Evolutionary conservation across 1,140 invertebrate genomes (phyloP).

Genomic region (Cherax destructor): DNA sequence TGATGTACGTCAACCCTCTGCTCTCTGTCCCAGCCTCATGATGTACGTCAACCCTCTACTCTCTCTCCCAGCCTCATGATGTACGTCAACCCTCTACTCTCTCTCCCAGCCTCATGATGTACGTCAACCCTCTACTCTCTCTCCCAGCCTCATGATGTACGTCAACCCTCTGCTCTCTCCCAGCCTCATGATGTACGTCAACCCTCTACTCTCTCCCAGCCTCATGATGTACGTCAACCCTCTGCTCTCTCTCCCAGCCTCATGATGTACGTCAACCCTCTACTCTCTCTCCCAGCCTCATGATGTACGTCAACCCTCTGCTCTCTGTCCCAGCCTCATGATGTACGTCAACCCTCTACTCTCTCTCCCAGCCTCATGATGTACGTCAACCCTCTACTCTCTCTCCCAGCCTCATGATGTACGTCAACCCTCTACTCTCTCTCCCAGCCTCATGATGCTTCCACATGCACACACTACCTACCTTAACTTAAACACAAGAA

Average conservation of each 20-base stretch:
- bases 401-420: background rate
- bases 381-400: background rate
- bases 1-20: background rate
- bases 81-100: background rate
- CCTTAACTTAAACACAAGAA: background rate
- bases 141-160: background rate
- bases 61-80: background rate
- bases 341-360: background rate
- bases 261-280: background rate
- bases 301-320: background rate
- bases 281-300: background rate
- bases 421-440: background rate
- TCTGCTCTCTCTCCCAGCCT: background rate
- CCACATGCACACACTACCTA: background rate
- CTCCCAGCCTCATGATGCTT: background rate
- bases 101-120: background rate
- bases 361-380: background rate
- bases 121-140: background rate
- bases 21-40: background rate
- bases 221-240: background rate
- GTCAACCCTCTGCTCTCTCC: background rate
- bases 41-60: background rate
- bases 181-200: background rate
- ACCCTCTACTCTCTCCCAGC: background rate
- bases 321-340: background rate